Evolutionary conservation across 2,888 invertebrate species (phyloP).

Genomic region (Allolobophora icterica): DNA sequence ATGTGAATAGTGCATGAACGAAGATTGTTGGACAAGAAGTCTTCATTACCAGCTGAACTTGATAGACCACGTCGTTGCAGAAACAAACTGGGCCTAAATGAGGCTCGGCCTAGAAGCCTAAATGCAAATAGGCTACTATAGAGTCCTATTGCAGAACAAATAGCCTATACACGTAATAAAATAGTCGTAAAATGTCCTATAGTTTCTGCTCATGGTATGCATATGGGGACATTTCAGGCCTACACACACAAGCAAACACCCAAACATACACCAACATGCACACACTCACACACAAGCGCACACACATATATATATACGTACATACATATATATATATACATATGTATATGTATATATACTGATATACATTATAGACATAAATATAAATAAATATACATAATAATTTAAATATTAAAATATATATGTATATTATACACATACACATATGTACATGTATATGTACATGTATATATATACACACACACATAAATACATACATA

Average conservation of each 20-base stretch:
- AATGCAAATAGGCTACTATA: neutral
- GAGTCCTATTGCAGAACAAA: neutral
- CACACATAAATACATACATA: too few species aligned
- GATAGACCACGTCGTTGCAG: neutral
- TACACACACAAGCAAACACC: too few species aligned
- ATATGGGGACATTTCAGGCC: neutral
- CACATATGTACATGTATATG: neutral
- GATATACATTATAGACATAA: too few species aligned
- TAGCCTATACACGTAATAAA: neutral
- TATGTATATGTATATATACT: neutral
- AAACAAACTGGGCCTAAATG: neutral
- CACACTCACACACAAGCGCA: too few species aligned
- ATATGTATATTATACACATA: too few species aligned
- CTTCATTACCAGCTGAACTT: neutral
- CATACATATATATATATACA: neutral
- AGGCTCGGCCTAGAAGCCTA: neutral
- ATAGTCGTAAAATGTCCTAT: neutral
- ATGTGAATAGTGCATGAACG: neutral
- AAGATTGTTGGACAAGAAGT: too few species aligned
- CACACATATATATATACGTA: neutral
- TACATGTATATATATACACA: too few species aligned
- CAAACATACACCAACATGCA: too few species aligned
- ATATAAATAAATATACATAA: too few species aligned
- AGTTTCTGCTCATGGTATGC: too few species aligned
- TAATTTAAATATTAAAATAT: too few species aligned